Evolutionary conservation across 2,113 vertebrate genomes (phyloP).

Genomic region (Seriola aureovittata): DNA sequence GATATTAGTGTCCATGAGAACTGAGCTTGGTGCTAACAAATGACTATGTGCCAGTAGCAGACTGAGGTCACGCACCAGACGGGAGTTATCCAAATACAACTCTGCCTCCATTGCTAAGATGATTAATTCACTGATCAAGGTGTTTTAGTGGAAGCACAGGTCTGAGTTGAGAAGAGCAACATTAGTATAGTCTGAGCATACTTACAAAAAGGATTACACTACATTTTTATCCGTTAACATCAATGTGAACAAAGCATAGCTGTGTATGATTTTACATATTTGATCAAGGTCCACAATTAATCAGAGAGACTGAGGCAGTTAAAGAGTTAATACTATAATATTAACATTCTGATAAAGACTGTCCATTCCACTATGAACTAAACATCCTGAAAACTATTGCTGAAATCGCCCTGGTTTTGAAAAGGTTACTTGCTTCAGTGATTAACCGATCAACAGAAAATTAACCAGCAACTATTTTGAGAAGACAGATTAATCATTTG

Average conservation of each 20-base stretch:
- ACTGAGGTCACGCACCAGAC: conserved; percentile 52
- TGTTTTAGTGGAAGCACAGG: conserved; percentile 48
- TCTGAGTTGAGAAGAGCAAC: conserved; percentile 20
- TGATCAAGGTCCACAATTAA: neutral
- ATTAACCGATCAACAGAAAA: neutral
- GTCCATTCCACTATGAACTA: neutral
- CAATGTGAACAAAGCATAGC: neutral
- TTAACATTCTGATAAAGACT: neutral
- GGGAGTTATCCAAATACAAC: conserved; percentile 34
- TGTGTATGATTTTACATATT: neutral
- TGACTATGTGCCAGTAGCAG: conserved; percentile 4
- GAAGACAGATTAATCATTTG: neutral
- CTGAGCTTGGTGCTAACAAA: conserved; percentile 29
- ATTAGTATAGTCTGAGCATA: conserved; percentile 6
- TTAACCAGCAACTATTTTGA: neutral
- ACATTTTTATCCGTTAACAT: neutral
- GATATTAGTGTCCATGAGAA: conserved; percentile 23
- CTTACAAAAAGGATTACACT: neutral
- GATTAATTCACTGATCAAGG: conserved; percentile 57
- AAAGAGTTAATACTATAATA: neutral
- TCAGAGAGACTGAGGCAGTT: neutral
- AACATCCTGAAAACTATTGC: neutral
- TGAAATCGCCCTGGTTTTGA: neutral
- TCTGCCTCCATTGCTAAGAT: conserved; percentile 37
- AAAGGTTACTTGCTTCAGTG: neutral